Evolutionary conservation across 2,113 vertebrate genomes (phyloP).

Genomic region (Neodon shergylaensis): DNA sequence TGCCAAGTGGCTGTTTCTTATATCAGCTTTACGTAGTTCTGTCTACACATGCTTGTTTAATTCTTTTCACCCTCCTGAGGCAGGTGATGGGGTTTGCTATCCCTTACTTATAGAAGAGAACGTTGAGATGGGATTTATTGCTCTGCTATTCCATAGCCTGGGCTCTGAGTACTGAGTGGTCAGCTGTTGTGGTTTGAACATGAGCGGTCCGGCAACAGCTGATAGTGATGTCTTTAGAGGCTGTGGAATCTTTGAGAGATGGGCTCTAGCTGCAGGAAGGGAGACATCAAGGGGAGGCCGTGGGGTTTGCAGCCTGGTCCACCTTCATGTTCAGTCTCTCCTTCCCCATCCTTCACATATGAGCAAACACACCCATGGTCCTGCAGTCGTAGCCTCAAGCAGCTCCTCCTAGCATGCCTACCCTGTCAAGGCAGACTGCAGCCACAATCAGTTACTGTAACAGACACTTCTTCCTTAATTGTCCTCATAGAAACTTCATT

Average conservation of each 20-base stretch:
- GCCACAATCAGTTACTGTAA: background rate
- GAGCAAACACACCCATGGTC: background rate
- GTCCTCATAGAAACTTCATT: no score
- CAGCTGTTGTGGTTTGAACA: background rate
- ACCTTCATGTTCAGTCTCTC: no score
- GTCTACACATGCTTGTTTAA: background rate
- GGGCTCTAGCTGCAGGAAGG: background rate
- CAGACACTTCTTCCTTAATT: background rate
- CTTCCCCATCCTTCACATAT: background rate
- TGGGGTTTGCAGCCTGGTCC: background rate
- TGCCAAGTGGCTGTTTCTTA: background rate
- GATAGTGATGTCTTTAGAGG: background rate
- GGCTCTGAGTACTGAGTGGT: conserved; percentile 24
- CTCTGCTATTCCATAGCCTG: background rate
- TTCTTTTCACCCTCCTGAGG: background rate
- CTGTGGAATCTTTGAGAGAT: background rate
- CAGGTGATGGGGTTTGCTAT: background rate
- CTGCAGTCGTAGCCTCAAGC: background rate
- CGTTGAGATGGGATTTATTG: background rate
- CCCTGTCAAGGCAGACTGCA: background rate
- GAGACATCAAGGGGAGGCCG: background rate
- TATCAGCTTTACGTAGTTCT: background rate
- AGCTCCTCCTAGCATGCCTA: background rate
- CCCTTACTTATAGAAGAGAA: background rate
- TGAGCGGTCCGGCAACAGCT: background rate